Conservation (phyloP, 2,888 invertebrate genomes). For the Ctena decussata region DNA sequence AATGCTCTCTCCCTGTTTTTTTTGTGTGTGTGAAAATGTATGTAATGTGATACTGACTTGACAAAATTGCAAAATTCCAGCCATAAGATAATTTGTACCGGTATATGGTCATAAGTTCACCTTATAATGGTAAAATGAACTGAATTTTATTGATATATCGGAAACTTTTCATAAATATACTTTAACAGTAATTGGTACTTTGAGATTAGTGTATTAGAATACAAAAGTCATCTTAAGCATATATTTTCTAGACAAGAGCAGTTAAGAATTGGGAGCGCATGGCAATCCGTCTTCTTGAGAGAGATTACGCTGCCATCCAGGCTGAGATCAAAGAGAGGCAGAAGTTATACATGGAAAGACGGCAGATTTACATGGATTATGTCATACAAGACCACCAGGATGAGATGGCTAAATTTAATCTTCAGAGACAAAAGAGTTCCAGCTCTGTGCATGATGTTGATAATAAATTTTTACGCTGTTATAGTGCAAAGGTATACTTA, state of each 20-base stretch:
- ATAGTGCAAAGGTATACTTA: constrained; percentile 66
- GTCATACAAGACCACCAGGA: constrained; percentile 75
- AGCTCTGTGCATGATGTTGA: constrained; percentile 70
- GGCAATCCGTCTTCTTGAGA: constrained; percentile 75
- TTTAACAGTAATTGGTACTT: too few species aligned
- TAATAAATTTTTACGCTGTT: constrained; percentile 68
- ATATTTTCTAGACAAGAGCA: constrained; percentile 72
- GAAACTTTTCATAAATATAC: too few species aligned
- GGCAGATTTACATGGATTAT: constrained; percentile 80
- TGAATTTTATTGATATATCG: too few species aligned
- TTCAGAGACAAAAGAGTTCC: constrained; percentile 58
- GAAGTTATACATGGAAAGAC: constrained; percentile 75
- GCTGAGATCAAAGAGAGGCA: constrained; percentile 75
- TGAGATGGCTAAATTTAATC: constrained; percentile 72
- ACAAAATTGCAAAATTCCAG: too few species aligned
- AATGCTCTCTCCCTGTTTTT: too few species aligned
- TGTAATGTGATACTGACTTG: too few species aligned
- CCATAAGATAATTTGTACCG: too few species aligned
- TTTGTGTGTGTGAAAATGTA: too few species aligned
- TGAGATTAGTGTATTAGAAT: too few species aligned
- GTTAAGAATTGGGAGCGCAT: constrained; percentile 81
- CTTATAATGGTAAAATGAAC: too few species aligned
- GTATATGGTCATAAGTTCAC: too few species aligned
- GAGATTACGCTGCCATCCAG: constrained; percentile 76
- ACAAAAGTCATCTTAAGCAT: too few species aligned